Conservation (phyloP, 2,888 invertebrate genomes). For the Steinernema hermaphroditum region DNA sequence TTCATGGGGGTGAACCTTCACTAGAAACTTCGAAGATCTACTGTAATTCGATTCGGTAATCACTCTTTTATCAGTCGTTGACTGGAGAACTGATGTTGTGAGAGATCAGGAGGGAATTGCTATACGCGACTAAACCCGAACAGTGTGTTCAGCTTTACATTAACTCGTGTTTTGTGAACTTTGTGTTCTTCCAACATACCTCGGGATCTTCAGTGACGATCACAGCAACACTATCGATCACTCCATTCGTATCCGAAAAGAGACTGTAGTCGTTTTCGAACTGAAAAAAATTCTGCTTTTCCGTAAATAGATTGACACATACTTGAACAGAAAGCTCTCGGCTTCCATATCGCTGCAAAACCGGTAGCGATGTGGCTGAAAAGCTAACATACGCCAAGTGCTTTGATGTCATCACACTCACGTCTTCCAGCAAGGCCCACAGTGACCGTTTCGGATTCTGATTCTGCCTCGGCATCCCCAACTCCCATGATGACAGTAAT, state of each 20-base stretch:
- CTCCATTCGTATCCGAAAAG: slow-evolving; percentile 61
- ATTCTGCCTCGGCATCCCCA: slow-evolving; percentile 57
- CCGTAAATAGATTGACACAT: neutral
- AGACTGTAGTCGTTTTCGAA: slow-evolving; percentile 61
- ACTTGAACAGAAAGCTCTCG: slow-evolving; percentile 56
- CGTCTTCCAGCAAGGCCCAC: slow-evolving; percentile 52
- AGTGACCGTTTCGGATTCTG: slow-evolving; percentile 62
- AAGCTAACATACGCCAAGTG: neutral
- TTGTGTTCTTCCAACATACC: too few species aligned
- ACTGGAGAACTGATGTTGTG: too few species aligned
- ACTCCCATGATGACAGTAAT: slow-evolving; percentile 62
- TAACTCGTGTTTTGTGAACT: too few species aligned
- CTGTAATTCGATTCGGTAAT: too few species aligned
- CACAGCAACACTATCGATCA: slow-evolving; percentile 60
- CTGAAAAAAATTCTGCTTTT: slow-evolving; percentile 14
- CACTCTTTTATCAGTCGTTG: too few species aligned
- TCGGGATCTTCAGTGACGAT: slow-evolving; percentile 61
- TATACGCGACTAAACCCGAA: too few species aligned
- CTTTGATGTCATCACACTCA: slow-evolving; percentile 27
- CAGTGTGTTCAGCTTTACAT: too few species aligned
- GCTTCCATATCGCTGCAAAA: slow-evolving; percentile 56
- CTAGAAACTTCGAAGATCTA: too few species aligned
- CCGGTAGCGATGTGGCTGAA: slow-evolving; percentile 47
- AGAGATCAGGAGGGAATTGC: too few species aligned
- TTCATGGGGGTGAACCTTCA: too few species aligned